Conservation (phyloP, 2,888 invertebrate species). For the Lamellibrachia columna region DNA sequence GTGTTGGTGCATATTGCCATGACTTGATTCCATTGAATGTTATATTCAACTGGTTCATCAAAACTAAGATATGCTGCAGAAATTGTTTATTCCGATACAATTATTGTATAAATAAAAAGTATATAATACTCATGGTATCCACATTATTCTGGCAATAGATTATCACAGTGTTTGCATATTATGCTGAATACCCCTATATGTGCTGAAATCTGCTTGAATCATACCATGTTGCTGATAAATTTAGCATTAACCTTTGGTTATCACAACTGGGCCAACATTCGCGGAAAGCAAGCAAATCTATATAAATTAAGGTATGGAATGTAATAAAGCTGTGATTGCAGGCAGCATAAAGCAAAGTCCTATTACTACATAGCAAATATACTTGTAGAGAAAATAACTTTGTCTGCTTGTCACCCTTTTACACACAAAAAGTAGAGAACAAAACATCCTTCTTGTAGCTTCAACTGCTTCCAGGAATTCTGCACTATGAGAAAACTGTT, state of each 20-base stretch:
- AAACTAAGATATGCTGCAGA: background rate
- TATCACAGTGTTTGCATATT: background rate
- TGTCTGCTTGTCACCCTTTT: background rate
- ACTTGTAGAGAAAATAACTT: background rate
- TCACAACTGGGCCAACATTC: too few relatives aligned
- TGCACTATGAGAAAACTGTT: too few relatives aligned
- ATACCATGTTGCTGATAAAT: background rate
- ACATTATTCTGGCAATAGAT: background rate
- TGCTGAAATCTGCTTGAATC: background rate
- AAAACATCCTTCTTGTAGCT: too few relatives aligned
- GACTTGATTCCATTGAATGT: too few relatives aligned
- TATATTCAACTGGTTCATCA: too few relatives aligned
- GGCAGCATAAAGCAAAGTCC: background rate
- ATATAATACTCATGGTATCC: background rate
- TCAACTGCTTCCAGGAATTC: too few relatives aligned
- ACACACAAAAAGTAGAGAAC: background rate
- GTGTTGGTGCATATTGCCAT: too few relatives aligned
- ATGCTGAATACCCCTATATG: background rate
- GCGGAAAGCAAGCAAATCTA: too few relatives aligned
- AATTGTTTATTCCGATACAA: background rate
- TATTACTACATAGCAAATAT: background rate
- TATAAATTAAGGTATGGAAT: background rate
- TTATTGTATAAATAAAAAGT: background rate
- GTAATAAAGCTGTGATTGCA: constrained; percentile 4
- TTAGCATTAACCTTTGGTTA: too few relatives aligned